Conservation (phyloP, 2,888 invertebrate genomes). For the Trisateles emortualis region DNA sequence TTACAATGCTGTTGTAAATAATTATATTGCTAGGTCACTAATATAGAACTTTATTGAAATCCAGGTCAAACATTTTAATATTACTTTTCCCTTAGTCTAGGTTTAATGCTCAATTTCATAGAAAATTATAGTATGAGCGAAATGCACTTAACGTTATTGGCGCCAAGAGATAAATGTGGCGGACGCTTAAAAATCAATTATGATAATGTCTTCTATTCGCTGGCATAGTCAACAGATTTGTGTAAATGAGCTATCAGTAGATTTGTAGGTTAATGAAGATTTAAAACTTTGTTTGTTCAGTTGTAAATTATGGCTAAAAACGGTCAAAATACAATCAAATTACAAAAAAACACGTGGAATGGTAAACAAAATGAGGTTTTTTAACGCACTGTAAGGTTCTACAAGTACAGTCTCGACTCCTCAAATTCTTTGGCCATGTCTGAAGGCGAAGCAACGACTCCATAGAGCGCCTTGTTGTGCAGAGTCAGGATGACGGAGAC, state of each 20-base stretch:
- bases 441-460: too few relatives aligned
- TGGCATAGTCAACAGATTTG: background rate
- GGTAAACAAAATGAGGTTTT: too few relatives aligned
- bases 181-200: constrained; percentile 40
- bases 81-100: background rate
- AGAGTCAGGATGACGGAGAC: too few relatives aligned
- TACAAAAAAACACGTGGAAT: too few relatives aligned
- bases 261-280: background rate
- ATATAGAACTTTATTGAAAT: background rate
- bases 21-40: too few relatives aligned
- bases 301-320: background rate
- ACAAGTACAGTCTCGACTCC: too few relatives aligned
- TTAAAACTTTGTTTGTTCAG: background rate
- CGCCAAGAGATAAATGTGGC: constrained; percentile 21
- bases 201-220: constrained; percentile 24
- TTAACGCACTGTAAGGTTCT: too few relatives aligned
- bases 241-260: background rate
- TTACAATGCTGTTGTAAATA: too few relatives aligned
- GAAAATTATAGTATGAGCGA: constrained; percentile 15
- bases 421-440: too few relatives aligned
- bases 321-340: background rate
- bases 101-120: constrained; percentile 25
- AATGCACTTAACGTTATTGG: constrained; percentile 40
- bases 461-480: too few relatives aligned
- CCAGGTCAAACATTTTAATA: constrained; percentile 1